phyloP scores from a whole-genome alignment of 1,140 invertebrate genomes.

The Branchinecta lindahli region DNA sequence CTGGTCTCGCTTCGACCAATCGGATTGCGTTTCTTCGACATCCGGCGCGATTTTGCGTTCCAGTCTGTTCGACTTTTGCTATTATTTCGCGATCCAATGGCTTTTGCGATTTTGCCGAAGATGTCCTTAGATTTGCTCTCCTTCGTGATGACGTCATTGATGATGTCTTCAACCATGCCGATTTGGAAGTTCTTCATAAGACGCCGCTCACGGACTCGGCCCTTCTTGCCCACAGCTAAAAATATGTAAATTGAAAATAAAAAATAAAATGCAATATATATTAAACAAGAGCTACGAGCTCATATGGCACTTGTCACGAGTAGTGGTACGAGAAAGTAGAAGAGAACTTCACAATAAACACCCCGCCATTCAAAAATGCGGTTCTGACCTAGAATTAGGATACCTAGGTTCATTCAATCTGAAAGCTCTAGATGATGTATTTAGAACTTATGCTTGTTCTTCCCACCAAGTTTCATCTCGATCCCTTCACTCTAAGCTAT shows the following conservation, averaged over 20 bases:
- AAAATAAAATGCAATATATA: constrained; percentile 1
- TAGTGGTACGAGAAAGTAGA: too few relatives aligned
- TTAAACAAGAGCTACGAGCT: too few relatives aligned
- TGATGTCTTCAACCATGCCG: constrained; percentile 64
- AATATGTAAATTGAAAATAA: constrained; percentile 18
- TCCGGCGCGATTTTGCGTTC: constrained; percentile 60
- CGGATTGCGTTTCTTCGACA: constrained; percentile 47
- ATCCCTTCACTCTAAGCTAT: too few relatives aligned
- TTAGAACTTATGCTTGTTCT: too few relatives aligned
- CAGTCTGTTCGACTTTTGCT: constrained; percentile 54
- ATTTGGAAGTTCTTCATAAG: constrained; percentile 78
- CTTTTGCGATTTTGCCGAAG: constrained; percentile 58
- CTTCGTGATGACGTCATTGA: constrained; percentile 47
- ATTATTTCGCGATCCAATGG: constrained; percentile 43
- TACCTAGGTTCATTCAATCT: too few relatives aligned
- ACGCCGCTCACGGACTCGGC: constrained; percentile 61
- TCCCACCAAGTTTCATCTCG: too few relatives aligned
- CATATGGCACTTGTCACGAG: too few relatives aligned
- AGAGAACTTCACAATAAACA: too few relatives aligned
- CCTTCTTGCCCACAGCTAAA: constrained; percentile 60
- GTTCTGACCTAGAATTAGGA: too few relatives aligned
- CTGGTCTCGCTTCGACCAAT: constrained; percentile 54
- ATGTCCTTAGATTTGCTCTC: constrained; percentile 48
- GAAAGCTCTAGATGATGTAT: too few relatives aligned
- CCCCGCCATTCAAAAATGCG: too few relatives aligned